Evolutionary conservation across 2,888 invertebrate species (phyloP), one percentile per base, ranked within the genome.

Genomic region (Steromphala cineraria): DNA sequence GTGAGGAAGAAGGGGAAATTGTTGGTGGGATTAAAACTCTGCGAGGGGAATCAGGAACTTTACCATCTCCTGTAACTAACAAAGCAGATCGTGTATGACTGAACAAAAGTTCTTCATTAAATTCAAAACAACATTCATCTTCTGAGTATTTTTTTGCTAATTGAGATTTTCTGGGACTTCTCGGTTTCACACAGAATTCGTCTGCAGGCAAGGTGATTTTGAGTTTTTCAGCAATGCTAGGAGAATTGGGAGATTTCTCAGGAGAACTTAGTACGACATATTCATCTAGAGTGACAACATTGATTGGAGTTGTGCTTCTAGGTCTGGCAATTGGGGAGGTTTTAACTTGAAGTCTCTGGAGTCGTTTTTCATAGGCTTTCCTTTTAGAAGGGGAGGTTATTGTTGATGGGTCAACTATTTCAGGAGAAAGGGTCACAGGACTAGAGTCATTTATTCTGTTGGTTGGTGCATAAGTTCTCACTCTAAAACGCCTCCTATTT

Each of bases 291-390:
- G 89, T 89, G 21, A 88, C 86, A 55, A 91, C 88, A 85, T 87
- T 90, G 52, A 91, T 91, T 19, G 91, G 91, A 40, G 91, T 89
- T 8, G 89, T 89, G 78, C 91, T 91, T 10, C 91, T 82, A 7
- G 91, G 91, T 19, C 91, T 84, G 52, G 89, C 90, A 55, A 91
- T 90, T 10, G 90, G 90, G 36, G 85, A 89, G 7, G 89, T 90
- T 31, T 89, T 91, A 0, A 91, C 91, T 82, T 91, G 89, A 13
- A 90, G 82, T 53, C 91, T 83, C 79, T 90, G 89, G 40, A 91
- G 85, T 8, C 89, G 84, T 80, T 89, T 89, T 78, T 90, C 89
- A 80, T 89, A 90, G 3, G 91, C 91, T 86, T 90, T 91, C 31
- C 88, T 84, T 78, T 90, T 91, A 7, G 91, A 90, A 40, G 90